Evolutionary conservation across 2,113 vertebrate genomes (phyloP).

Genomic region (Hyaena hyaena): DNA sequence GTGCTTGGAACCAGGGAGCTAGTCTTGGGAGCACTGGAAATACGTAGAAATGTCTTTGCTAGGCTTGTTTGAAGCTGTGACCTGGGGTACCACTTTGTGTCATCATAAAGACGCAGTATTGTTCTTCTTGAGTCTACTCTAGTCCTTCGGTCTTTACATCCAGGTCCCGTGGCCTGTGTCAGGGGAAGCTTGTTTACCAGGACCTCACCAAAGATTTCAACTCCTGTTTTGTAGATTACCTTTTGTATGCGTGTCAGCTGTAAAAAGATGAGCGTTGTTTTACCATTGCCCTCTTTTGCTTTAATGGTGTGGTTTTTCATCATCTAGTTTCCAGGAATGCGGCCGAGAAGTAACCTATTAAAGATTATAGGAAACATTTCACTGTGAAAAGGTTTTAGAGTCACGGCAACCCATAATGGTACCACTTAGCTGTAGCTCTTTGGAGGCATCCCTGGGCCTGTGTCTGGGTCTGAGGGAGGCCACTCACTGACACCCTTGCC

Average conservation of each 20-base stretch:
- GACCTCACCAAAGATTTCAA: not conserved
- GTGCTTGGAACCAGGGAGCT: not conserved
- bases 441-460: not conserved
- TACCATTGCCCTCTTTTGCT: not conserved
- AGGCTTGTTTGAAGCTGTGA: conserved; percentile 45
- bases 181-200: not conserved
- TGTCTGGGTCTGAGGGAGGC: not conserved
- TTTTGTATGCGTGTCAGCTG: not conserved
- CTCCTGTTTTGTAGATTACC: not conserved
- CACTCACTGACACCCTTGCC: conserved; percentile 12
- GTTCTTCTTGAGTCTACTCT: not conserved
- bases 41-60: not conserved
- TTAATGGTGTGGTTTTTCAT: not conserved
- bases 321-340: not conserved
- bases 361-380: not conserved
- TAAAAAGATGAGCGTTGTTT: not conserved
- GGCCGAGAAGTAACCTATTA: not conserved
- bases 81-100: not conserved
- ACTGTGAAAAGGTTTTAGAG: not conserved
- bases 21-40: not conserved
- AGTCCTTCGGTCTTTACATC: conserved; percentile 8
- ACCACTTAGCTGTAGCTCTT: not conserved
- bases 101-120: not conserved
- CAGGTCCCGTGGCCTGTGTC: not conserved
- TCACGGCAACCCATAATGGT: not conserved